Conservation (phyloP, 2,888 invertebrate species). For the Troglohyphantes excavatus region DNA sequence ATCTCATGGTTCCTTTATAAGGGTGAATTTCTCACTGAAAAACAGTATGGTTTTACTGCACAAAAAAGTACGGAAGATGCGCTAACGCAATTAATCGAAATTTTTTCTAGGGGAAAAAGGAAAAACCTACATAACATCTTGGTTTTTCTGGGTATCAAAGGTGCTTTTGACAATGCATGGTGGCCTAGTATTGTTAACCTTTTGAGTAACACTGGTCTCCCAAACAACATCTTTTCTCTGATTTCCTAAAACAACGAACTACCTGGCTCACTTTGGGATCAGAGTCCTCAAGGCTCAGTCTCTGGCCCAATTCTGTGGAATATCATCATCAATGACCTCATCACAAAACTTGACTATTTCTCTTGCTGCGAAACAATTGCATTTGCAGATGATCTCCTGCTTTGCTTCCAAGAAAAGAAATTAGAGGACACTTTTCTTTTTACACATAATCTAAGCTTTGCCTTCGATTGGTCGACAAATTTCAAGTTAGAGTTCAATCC, state of each 20-base stretch:
- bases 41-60: background rate
- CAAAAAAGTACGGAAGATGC: background rate
- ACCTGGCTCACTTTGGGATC: too few relatives aligned
- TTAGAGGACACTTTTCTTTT: background rate
- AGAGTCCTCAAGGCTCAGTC: background rate
- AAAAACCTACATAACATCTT: background rate
- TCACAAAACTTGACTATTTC: background rate
- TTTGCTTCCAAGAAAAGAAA: background rate
- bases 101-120: constrained; percentile 1
- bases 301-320: background rate
- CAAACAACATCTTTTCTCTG: background rate
- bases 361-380: too few relatives aligned
- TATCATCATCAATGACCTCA: background rate
- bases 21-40: too few relatives aligned
- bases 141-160: constrained; percentile 4
- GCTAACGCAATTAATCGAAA: background rate
- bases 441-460: too few relatives aligned
- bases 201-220: background rate
- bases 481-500: too few relatives aligned
- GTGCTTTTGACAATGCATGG: constrained; percentile 12
- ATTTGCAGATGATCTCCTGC: background rate
- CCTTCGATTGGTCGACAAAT: too few relatives aligned
- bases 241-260: too few relatives aligned
- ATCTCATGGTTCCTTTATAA: too few relatives aligned
- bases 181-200: background rate